A percentile compares a stretch with the other conserved stretches of the same genome.
Evolutionary conservation across 2,888 invertebrate species (phyloP).

Genomic region (Nomada lathburiana): DNA sequence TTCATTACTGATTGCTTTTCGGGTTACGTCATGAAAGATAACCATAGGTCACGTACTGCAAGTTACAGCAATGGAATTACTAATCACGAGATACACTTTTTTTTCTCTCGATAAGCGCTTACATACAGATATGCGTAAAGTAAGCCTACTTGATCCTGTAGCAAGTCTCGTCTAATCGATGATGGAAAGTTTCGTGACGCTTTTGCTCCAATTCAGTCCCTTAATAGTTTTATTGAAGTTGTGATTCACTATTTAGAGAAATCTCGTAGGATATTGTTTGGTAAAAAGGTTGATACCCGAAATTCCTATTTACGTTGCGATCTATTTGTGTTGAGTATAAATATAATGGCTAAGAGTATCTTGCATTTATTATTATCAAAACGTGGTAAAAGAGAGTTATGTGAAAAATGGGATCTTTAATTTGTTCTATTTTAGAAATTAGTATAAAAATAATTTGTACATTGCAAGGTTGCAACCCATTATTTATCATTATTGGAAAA

Average conservation of each 20-base stretch:
- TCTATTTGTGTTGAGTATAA: not conserved
- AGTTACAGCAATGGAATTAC: constrained; percentile 14
- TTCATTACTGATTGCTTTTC: constrained; percentile 23
- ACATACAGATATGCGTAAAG: constrained; percentile 3
- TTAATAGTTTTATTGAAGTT: not conserved
- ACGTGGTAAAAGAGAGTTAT: too few relatives aligned
- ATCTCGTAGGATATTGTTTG: not conserved
- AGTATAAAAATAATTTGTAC: too few relatives aligned
- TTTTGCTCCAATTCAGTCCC: constrained; percentile 9
- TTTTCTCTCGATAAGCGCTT: constrained; percentile 18
- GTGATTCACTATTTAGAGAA: not conserved
- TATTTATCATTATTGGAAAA: too few relatives aligned
- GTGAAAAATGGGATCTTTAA: too few relatives aligned
- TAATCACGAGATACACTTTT: constrained; percentile 41
- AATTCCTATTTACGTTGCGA: not conserved
- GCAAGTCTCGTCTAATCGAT: constrained; percentile 20
- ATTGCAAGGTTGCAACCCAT: too few relatives aligned
- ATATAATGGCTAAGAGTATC: too few relatives aligned
- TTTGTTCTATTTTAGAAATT: too few relatives aligned
- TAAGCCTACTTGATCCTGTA: constrained; percentile 22
- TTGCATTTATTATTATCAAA: too few relatives aligned
- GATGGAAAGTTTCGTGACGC: constrained; percentile 39
- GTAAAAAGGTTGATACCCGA: not conserved
- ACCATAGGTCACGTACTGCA: constrained; percentile 38
- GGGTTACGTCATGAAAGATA: constrained; percentile 52